Evolutionary conservation across 1,140 invertebrate genomes (phyloP).

Genomic region (Scaptomyza hsui): DNA sequence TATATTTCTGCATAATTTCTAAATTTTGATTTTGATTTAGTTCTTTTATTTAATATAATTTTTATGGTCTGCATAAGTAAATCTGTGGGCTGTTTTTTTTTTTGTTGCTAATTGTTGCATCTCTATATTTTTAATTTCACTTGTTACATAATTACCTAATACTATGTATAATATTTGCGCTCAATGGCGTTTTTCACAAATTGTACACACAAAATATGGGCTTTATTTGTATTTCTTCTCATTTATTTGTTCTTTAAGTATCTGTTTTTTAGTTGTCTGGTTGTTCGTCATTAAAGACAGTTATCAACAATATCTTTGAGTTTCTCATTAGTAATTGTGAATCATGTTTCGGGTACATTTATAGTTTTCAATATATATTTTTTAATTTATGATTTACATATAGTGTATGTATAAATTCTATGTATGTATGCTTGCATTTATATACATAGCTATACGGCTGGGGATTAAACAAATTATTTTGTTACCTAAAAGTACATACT

Average conservation of each 20-base stretch:
- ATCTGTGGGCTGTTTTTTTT: slow-evolving; percentile 73
- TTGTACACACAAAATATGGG: slow-evolving; percentile 71
- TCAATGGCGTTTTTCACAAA: slow-evolving; percentile 52
- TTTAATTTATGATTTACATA: slow-evolving; percentile 18
- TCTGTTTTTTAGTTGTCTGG: slow-evolving; percentile 47
- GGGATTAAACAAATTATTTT: slow-evolving; percentile 6
- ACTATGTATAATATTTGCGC: slow-evolving; percentile 36
- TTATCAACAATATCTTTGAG: slow-evolving; percentile 45
- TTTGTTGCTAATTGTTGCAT: slow-evolving; percentile 28
- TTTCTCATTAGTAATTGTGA: slow-evolving; percentile 38
- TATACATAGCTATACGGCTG: slow-evolving; percentile 31
- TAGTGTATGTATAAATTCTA: neutral
- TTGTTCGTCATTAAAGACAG: slow-evolving; percentile 27
- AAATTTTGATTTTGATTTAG: slow-evolving; percentile 9
- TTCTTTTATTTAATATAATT: slow-evolving; percentile 2
- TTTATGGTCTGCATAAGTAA: slow-evolving; percentile 59
- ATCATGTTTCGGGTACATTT: slow-evolving; percentile 32
- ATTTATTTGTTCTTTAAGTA: slow-evolving; percentile 31
- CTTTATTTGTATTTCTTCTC: slow-evolving; percentile 39
- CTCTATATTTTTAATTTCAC: slow-evolving; percentile 17
- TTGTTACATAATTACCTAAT: slow-evolving; percentile 50
- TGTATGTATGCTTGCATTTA: slow-evolving; percentile 13
- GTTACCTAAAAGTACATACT: slow-evolving; percentile 12
- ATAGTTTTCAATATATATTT: slow-evolving; percentile 22
- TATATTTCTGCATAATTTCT: slow-evolving; percentile 43